phyloP scores from a whole-genome alignment of 2,888 invertebrate genomes.

The Pegoplata infirma region DNA sequence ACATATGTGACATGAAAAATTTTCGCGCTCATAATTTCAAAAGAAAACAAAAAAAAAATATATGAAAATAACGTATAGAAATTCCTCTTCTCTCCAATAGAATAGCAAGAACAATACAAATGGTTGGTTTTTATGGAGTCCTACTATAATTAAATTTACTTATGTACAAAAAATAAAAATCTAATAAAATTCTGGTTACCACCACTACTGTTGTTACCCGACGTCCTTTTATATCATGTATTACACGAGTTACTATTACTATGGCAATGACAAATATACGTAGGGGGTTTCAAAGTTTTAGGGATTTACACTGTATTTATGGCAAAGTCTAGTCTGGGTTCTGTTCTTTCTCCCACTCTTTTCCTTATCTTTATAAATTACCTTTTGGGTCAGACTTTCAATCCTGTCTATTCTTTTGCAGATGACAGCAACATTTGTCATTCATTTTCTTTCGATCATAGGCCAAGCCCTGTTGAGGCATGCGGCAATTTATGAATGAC shows the following conservation, averaged over 20 bases:
- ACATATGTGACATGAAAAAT: constrained; percentile 54
- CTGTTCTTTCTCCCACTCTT: too few species aligned
- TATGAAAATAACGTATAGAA: not conserved
- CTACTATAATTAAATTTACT: constrained; percentile 59
- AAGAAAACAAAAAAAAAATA: constrained; percentile 12
- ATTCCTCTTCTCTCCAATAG: not conserved
- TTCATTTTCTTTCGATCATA: too few species aligned
- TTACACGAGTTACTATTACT: constrained; percentile 40
- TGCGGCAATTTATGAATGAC: too few species aligned
- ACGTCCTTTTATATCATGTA: constrained; percentile 41
- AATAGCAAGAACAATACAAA: constrained; percentile 26
- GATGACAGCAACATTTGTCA: too few species aligned
- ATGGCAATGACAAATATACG: constrained; percentile 41
- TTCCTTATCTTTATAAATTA: too few species aligned
- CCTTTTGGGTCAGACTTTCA: too few species aligned
- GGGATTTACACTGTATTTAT: too few species aligned
- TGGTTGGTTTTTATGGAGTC: constrained; percentile 29
- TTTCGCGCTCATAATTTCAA: constrained; percentile 48
- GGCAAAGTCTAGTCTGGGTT: too few species aligned
- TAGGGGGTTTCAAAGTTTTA: too few species aligned
- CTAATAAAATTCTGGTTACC: constrained; percentile 60
- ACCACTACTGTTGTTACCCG: constrained; percentile 47
- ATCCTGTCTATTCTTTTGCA: too few species aligned
- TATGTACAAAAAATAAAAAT: constrained; percentile 15
- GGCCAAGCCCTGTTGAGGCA: too few species aligned